These are phyloP conservation scores for Sinocyclocheilus rhinocerous DNA, from an alignment of 2,113 vertebrate species.

Conservation along the genomic window DNA sequence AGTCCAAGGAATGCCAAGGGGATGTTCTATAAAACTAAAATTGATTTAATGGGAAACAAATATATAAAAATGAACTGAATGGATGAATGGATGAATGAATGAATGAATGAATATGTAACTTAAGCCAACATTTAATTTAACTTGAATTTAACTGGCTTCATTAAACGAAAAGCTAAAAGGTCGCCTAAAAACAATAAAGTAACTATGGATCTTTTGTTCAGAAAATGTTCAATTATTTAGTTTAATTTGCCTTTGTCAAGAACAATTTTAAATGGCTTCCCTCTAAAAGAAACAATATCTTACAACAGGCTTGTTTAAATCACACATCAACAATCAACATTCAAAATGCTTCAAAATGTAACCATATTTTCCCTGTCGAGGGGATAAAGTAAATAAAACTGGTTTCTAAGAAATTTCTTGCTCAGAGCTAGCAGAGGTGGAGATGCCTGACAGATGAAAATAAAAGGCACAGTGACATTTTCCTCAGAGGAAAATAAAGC, in stretches of 20 bases:
- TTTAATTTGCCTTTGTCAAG: neutral
- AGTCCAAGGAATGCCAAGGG: neutral
- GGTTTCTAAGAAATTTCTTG: neutral
- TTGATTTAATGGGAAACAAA: neutral
- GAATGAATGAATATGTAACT: neutral
- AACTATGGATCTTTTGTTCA: neutral
- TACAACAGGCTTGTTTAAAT: neutral
- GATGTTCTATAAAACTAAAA: neutral
- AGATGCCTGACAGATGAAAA: constrained; percentile 22
- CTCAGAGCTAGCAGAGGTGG: neutral
- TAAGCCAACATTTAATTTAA: too few relatives aligned
- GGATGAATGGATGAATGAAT: too few relatives aligned
- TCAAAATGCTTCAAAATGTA: neutral
- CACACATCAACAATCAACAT: neutral
- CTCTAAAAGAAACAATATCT: neutral
- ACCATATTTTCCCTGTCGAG: constrained; percentile 9
- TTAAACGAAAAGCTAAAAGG: neutral
- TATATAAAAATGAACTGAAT: neutral
- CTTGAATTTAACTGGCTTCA: too few relatives aligned
- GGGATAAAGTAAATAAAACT: neutral
- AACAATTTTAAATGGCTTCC: neutral
- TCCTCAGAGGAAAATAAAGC: constrained; percentile 27
- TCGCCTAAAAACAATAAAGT: neutral
- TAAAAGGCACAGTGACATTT: constrained; percentile 45
- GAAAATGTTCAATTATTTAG: neutral